Base-by-base conservation (phyloP, 2,113 vertebrate species). In the Muscicapa adusta region DNA sequence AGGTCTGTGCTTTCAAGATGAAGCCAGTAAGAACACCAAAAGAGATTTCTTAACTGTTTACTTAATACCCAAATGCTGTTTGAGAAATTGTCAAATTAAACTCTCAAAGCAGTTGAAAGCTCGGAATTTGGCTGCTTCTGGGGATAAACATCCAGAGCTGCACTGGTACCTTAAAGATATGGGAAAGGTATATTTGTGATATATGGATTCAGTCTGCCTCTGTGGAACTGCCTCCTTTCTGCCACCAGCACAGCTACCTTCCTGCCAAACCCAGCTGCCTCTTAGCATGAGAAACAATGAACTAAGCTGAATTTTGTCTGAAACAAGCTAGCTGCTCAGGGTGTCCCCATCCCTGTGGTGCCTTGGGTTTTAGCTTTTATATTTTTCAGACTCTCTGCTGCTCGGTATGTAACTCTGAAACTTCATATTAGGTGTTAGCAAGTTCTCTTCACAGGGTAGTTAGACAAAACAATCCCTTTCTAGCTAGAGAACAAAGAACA, bases 331-430 rank as follows among this genome's bases (percentile, higher is more conserved):
- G 5, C 53, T 82, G 43, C 36, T 63, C 48, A 17, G 24, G 34
- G 6, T 0, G 23, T 24, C 14, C n/a, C 19, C 0, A 0, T 11
- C 26, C 8, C 60, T 45, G 22, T 8, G 50, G 17, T 51, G 26
- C 50, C 26, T 51, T 51, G 50, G 50, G 26, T 51, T 51, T 29
- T 29, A 29, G 15, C 26, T 29, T 51, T 29, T 29, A 17, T 51
- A 51, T 51, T 29, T 51, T 51, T 51, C 50, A 29, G 15, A 51
- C 26, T 51, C 26, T 29, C 50, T 51, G 50, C 50, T 51, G 50
- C 26, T 51, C 18, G 50, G 50, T 29, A 29, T 51, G 10, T 29
- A 51, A 51, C 28, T 51, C 50, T 51, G 26, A 51, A 51, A 17
- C 28, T 51, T 51, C 26, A 51, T 17, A 10, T 29, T 51, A 51